Evolutionary conservation across 2,113 vertebrate species (phyloP).

Genomic region (Cryptoleucopteryx plumbea): DNA sequence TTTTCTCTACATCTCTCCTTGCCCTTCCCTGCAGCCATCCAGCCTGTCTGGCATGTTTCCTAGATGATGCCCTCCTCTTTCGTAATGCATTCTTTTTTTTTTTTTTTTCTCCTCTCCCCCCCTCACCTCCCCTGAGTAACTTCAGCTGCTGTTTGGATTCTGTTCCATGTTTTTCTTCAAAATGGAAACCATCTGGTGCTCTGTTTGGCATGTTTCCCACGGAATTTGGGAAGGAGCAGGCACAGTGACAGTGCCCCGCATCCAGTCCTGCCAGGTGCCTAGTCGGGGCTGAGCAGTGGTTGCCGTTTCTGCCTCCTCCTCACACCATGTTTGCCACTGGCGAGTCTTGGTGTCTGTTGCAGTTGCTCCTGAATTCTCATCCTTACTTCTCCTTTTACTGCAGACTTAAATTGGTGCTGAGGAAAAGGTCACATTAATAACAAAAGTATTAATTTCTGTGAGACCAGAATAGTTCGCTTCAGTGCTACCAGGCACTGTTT

Average conservation of each 20-base stretch:
- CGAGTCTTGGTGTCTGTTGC: not conserved
- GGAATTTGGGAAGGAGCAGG: not conserved
- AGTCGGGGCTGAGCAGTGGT: fast-evolving
- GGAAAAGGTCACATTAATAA: constrained; percentile 53
- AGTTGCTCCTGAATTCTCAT: not conserved
- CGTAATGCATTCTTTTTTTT: not conserved
- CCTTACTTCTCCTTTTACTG: not conserved
- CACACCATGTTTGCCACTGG: not conserved
- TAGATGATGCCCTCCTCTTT: not conserved
- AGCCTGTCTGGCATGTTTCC: not conserved
- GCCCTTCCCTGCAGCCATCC: not conserved
- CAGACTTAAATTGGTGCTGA: not conserved
- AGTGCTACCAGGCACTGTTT: constrained; percentile 39
- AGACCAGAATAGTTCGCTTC: not conserved
- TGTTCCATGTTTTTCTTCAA: not conserved
- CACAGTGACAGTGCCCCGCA: fast-evolving
- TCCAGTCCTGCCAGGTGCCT: fast-evolving
- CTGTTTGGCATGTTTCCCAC: not conserved
- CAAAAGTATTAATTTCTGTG: constrained; percentile 50
- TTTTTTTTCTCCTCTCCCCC: too few relatives aligned
- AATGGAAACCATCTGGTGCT: not conserved
- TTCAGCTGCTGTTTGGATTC: not conserved
- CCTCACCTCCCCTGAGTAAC: not conserved
- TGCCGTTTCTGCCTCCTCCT: not conserved
- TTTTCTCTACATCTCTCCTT: not conserved